Percentiles rank a stretch among this genome's conserved stretches.
Evolutionary conservation across 2,113 vertebrate species (phyloP).

Genomic region (Vicugna pacos): DNA sequence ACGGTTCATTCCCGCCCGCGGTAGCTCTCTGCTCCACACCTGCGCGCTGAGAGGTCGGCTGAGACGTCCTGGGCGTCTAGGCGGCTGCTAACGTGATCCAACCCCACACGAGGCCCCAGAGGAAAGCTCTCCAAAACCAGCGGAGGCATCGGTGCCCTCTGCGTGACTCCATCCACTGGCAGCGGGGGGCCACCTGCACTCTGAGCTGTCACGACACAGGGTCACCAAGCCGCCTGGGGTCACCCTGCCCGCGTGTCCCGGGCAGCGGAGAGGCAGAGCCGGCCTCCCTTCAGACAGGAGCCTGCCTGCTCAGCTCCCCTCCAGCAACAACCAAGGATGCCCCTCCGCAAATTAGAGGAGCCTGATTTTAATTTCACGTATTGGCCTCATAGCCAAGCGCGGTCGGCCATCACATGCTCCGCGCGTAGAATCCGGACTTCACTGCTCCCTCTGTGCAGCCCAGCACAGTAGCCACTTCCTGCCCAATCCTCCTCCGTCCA

Average conservation of each 20-base stretch:
- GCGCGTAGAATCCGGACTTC: not conserved
- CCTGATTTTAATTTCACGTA: not conserved
- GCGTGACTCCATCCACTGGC: no score
- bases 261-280: not conserved
- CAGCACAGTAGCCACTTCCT: no score
- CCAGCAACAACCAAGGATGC: no score
- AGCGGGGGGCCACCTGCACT: accelerated
- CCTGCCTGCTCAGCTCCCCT: not conserved
- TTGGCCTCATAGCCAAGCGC: no score
- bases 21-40: not conserved
- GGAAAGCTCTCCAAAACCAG: not conserved
- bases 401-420: not conserved
- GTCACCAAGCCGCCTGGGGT: not conserved
- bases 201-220: not conserved
- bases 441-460: not conserved
- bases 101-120: not conserved
- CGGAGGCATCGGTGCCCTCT: not conserved
- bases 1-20: not conserved
- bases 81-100: no score
- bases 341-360: no score
- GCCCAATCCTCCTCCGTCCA: not conserved
- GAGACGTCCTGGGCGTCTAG: no score
- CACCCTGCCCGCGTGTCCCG: not conserved
- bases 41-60: not conserved
- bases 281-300: not conserved